Evolutionary conservation across 2,113 vertebrate species (phyloP).

Genomic region (Zosterops borbonicus): DNA sequence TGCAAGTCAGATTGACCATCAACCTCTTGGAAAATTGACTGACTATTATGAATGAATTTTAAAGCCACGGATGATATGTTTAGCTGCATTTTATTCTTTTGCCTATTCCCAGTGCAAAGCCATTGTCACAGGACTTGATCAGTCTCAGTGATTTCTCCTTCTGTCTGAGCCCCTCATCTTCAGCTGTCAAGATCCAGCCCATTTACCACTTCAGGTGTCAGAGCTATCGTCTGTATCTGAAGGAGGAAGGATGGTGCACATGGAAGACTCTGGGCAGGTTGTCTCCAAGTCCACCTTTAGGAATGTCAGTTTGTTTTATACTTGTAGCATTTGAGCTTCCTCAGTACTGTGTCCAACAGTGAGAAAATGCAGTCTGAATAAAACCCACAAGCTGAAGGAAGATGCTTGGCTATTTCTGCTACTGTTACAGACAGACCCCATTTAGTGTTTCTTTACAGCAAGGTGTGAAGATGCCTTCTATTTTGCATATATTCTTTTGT

Average conservation of each 20-base stretch:
- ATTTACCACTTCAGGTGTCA: neutral
- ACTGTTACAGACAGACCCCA: accelerated
- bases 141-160: conserved; percentile 18
- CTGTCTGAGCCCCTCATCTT: conserved; percentile 26
- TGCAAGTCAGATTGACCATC: neutral
- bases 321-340: neutral
- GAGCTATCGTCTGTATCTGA: neutral
- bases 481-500: neutral
- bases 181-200: conserved; percentile 37
- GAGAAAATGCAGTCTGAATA: conserved; percentile 30
- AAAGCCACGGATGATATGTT: neutral
- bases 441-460: neutral
- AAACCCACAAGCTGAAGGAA: conserved; percentile 43
- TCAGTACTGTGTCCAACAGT: neutral
- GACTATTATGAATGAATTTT: neutral
- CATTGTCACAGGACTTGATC: neutral
- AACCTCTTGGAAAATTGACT: neutral
- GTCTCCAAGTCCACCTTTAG: conserved; percentile 39
- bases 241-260: neutral
- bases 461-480: neutral
- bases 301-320: neutral
- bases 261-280: neutral
- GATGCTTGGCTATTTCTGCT: neutral
- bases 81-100: neutral
- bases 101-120: neutral